Evolutionary conservation across 2,888 invertebrate species (phyloP), one percentile per base, ranked within the genome.

Genomic region (Zygothrica quintamaculata): DNA sequence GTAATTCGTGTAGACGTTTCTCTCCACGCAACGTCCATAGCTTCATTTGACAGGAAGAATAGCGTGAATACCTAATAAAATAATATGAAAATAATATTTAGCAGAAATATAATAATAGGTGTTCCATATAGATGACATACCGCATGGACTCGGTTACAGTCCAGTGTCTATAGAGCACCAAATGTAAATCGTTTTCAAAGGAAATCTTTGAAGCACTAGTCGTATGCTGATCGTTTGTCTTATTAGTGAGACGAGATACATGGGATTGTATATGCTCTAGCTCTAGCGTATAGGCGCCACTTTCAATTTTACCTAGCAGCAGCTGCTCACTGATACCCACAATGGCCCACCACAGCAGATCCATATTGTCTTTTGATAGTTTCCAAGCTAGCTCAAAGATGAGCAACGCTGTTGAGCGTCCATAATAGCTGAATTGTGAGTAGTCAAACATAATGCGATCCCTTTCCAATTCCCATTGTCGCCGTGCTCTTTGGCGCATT

Each of bases 81-180:
- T 6, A 13, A 1, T 3, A 1, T 1, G 15, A 15, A 51, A 9
- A 31, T 33, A 15, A 40, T 1, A 40, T 2, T 1, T n/a, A n/a
- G n/a, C n/a, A n/a, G n/a, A n/a, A n/a, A n/a, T n/a, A n/a, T n/a
- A n/a, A n/a, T n/a, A n/a, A n/a, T n/a, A n/a, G n/a, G n/a, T n/a
- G n/a, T 29, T n/a, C 0, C 9, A 16, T 7, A 15, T 3, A 5
- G 4, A 51, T 4, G 3, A 52, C 76, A 75, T 64, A 90, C 73
- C 94, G 93, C 72, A 99, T 92, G 79, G 97, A 96, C 29, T 94
- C 94, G 88, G 96, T 95, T 11, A 99, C 93, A 12, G 96, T 95
- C 99, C 99, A 99, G 90, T 96, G 96, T 16, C 98, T 93, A 92
- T 98, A 98, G 52, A 99, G 92, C 1, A 94, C 94, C 71, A 99